Conservation (phyloP, 2,888 invertebrate species). For the Parelbella ahira region DNA sequence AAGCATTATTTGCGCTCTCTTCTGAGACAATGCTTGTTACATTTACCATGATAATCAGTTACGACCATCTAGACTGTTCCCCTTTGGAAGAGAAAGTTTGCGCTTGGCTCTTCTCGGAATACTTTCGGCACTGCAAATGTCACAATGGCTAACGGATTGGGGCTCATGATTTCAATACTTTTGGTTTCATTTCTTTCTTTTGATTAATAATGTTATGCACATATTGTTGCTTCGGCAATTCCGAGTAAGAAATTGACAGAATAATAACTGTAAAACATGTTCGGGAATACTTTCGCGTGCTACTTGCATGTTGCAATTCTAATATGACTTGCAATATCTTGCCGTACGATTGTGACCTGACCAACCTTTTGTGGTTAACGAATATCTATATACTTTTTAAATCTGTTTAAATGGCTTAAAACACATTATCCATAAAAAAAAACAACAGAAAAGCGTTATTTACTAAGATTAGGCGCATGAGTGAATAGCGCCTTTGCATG, state of each 20-base stretch:
- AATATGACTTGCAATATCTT: too few relatives aligned
- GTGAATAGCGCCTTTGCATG: too few relatives aligned
- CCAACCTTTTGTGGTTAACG: too few relatives aligned
- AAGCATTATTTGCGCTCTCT: conserved; percentile 17
- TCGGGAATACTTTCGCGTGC: too few relatives aligned
- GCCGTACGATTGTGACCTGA: too few relatives aligned
- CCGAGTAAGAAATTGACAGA: conserved; percentile 32
- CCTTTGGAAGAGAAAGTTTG: conserved; percentile 70
- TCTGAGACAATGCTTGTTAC: conserved; percentile 47
- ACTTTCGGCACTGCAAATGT: conserved; percentile 66
- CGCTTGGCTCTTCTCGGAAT: conserved; percentile 66
- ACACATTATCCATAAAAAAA: too few relatives aligned
- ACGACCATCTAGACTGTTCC: conserved; percentile 62
- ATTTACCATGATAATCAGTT: conserved; percentile 73
- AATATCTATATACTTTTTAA: too few relatives aligned
- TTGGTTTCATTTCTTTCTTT: conserved; percentile 51
- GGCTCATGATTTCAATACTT: conserved; percentile 51
- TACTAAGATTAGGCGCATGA: too few relatives aligned
- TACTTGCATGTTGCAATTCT: too few relatives aligned
- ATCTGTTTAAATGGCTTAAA: too few relatives aligned
- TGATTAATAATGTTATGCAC: conserved; percentile 34
- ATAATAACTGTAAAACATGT: conserved; percentile 21
- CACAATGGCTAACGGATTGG: conserved; percentile 69
- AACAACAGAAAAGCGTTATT: too few relatives aligned
- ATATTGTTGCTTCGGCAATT: conserved; percentile 26